These are phyloP conservation scores for Cotesia chilonis DNA, from an alignment of 1,140 invertebrate genomes.

Conservation along the genomic window DNA sequence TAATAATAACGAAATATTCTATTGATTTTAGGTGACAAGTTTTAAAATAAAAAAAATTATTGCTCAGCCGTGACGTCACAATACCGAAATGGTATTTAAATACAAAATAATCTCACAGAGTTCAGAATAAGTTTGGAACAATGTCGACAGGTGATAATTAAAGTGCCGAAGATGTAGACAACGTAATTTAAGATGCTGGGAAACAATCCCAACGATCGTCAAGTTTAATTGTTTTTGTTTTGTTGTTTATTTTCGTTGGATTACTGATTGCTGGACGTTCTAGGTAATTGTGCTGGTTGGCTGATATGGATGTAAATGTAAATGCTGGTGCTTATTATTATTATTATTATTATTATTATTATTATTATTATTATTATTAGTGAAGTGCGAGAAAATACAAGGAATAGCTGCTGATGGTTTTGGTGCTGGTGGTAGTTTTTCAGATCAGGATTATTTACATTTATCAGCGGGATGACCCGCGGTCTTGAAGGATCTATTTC, in stretches of 20 bases:
- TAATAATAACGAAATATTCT: no score
- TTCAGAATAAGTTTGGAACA: not conserved
- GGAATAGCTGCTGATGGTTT: not conserved
- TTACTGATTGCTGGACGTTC: no score
- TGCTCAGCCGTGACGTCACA: not conserved
- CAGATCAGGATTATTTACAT: constrained; percentile 6
- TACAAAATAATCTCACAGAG: not conserved
- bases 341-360: not conserved
- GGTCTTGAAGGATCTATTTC: constrained; percentile 45
- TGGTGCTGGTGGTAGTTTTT: not conserved
- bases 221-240: no score
- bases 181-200: not conserved
- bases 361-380: not conserved
- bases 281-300: no score
- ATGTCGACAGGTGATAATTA: constrained; percentile 1
- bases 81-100: constrained; percentile 1
- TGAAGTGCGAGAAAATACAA: not conserved
- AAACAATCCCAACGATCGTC: not conserved
- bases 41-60: no score
- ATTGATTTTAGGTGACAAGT: no score
- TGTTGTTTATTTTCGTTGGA: not conserved
- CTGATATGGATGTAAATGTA: no score
- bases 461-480: constrained; percentile 34
- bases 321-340: no score
- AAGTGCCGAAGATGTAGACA: constrained; percentile 37